These are phyloP conservation scores for Mythimna ferrago DNA, from an alignment of 2,888 invertebrate species.

Conservation along the genomic window DNA sequence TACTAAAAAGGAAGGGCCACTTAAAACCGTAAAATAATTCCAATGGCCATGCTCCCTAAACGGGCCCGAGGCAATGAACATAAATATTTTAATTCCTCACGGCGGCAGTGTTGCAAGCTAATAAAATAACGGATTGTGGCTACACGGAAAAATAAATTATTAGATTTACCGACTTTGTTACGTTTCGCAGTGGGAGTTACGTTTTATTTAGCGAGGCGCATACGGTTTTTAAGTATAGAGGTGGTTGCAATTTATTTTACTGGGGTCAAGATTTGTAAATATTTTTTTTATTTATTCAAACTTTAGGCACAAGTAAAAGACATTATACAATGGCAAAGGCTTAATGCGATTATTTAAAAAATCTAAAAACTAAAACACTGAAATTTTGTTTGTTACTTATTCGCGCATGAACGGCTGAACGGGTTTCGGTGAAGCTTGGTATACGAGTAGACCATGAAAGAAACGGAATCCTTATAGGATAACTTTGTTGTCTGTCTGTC, in stretches of 20 bases:
- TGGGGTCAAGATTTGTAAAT: conserved; percentile 7
- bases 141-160: conserved; percentile 62
- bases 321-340: too few species aligned
- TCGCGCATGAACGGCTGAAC: too few species aligned
- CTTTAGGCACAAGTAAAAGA: too few species aligned
- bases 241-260: conserved; percentile 31
- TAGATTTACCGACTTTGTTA: conserved; percentile 61
- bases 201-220: conserved; percentile 48
- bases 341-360: too few species aligned
- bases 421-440: too few species aligned
- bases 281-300: not conserved
- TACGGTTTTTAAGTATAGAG: conserved; percentile 28
- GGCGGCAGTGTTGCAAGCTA: conserved; percentile 66
- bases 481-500: too few species aligned
- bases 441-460: too few species aligned
- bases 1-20: conserved; percentile 60
- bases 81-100: conserved; percentile 77
- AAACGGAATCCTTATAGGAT: too few species aligned
- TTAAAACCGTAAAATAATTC: conserved; percentile 63
- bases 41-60: conserved; percentile 60
- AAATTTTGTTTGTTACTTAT: too few species aligned
- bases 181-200: conserved; percentile 51
- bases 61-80: conserved; percentile 68
- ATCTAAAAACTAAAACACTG: too few species aligned
- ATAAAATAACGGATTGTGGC: conserved; percentile 69